Conservation (phyloP, 92 coral and sea anemone genomes). For the Paragorgia papillata region DNA sequence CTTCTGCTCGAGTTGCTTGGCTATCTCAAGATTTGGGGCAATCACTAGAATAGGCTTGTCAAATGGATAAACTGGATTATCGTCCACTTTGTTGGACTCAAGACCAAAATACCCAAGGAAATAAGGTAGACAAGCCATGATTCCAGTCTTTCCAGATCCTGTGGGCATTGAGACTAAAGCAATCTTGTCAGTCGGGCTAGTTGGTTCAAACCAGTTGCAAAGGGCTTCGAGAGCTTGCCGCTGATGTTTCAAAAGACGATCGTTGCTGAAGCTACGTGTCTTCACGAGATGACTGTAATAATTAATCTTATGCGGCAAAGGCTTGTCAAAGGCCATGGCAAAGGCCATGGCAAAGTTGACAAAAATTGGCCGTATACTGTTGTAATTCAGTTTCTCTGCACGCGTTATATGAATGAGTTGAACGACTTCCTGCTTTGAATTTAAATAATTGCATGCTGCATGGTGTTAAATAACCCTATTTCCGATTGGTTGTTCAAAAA, state of each 20-base stretch:
- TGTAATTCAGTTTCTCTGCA: too few species aligned
- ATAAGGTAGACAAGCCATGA: slow-evolving; percentile 62
- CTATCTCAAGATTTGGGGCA: slow-evolving; percentile 47
- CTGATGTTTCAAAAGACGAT: slow-evolving; percentile 13
- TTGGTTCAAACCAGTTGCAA: slow-evolving; percentile 10
- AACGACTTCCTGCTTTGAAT: too few species aligned
- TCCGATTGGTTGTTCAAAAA: too few species aligned
- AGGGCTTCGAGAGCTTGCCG: neutral
- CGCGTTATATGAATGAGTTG: too few species aligned
- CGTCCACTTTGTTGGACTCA: neutral
- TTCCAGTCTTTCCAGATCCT: slow-evolving; percentile 58
- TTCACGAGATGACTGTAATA: too few species aligned
- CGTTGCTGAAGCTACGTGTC: neutral
- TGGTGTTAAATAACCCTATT: too few species aligned
- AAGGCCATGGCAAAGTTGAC: too few species aligned
- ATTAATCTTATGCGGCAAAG: too few species aligned
- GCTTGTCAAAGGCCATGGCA: too few species aligned
- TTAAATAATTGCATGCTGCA: too few species aligned
- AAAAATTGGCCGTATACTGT: too few species aligned
- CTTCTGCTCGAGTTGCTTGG: slow-evolving; percentile 29
- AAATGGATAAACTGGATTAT: slow-evolving; percentile 1
- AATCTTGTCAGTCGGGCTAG: neutral
- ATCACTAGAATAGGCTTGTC: slow-evolving; percentile 52
- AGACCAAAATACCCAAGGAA: slow-evolving; percentile 31
- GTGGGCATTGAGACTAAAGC: slow-evolving; percentile 62